phyloP scores from a whole-genome alignment of 1,140 invertebrate genomes.

The Ridgeia piscesae region DNA sequence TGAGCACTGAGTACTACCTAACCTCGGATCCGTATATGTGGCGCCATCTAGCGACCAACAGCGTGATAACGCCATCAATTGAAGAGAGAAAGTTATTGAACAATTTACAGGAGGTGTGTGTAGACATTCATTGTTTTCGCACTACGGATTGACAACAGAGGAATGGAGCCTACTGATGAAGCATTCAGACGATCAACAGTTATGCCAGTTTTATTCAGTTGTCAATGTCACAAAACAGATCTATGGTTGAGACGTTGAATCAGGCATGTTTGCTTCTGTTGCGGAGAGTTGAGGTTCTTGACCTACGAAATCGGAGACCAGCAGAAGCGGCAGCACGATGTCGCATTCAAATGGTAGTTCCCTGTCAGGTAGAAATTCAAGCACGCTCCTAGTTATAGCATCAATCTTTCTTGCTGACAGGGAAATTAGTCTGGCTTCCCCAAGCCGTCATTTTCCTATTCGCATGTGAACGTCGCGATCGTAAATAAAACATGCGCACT shows the following conservation, averaged over 20 bases:
- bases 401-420: background rate
- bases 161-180: background rate
- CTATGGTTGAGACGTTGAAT: background rate
- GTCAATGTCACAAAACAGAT: background rate
- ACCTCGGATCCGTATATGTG: no score
- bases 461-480: background rate
- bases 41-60: background rate
- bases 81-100: background rate
- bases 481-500: background rate
- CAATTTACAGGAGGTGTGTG: background rate
- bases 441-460: background rate
- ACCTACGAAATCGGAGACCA: background rate
- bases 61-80: background rate
- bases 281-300: background rate
- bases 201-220: background rate
- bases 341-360: background rate
- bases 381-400: background rate
- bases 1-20: no score
- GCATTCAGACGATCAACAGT: background rate
- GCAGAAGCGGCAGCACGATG: background rate
- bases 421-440: background rate
- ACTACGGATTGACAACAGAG: background rate
- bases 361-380: background rate
- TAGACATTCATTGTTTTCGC: background rate
- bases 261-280: background rate